Evolutionary conservation across 2,888 invertebrate genomes (phyloP).

Genomic region (Teleogryllus oceanicus): DNA sequence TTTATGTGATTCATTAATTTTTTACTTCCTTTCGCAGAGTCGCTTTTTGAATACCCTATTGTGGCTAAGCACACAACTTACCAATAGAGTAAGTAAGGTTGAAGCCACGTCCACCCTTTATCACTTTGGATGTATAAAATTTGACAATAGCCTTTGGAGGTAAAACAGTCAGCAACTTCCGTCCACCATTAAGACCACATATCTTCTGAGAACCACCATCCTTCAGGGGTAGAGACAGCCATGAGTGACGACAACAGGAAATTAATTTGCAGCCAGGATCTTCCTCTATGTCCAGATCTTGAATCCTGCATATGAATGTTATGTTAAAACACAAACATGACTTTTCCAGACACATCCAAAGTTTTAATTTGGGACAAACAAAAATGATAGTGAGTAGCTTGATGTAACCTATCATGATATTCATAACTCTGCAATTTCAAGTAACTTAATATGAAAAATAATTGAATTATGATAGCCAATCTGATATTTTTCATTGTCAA

Average conservation of each 20-base stretch:
- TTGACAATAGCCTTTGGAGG: slow-evolving; percentile 36
- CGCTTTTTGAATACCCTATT: no score
- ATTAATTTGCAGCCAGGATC: slow-evolving; percentile 38
- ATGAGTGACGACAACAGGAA: slow-evolving; percentile 40
- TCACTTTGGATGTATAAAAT: slow-evolving; percentile 38
- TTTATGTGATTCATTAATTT: no score
- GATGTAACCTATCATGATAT: no score
- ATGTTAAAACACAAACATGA: neutral
- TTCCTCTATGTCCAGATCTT: slow-evolving; percentile 39
- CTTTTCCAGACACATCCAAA: no score
- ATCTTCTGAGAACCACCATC: slow-evolving; percentile 34
- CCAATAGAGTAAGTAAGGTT: slow-evolving; percentile 37
- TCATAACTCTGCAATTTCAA: no score
- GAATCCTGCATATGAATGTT: slow-evolving; percentile 32
- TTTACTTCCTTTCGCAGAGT: no score
- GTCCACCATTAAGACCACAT: slow-evolving; percentile 35
- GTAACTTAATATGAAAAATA: no score
- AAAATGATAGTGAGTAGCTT: no score
- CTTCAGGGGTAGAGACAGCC: slow-evolving; percentile 39
- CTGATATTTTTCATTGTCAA: no score
- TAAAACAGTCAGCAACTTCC: slow-evolving; percentile 32
- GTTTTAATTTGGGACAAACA: no score
- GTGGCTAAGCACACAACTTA: slow-evolving; percentile 12
- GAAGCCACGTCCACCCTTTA: slow-evolving; percentile 38
- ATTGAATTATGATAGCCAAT: no score